Evolutionary conservation across 2,113 vertebrate species (phyloP), one percentile per base, ranked within the genome.

Genomic region (Carassius carassius): DNA sequence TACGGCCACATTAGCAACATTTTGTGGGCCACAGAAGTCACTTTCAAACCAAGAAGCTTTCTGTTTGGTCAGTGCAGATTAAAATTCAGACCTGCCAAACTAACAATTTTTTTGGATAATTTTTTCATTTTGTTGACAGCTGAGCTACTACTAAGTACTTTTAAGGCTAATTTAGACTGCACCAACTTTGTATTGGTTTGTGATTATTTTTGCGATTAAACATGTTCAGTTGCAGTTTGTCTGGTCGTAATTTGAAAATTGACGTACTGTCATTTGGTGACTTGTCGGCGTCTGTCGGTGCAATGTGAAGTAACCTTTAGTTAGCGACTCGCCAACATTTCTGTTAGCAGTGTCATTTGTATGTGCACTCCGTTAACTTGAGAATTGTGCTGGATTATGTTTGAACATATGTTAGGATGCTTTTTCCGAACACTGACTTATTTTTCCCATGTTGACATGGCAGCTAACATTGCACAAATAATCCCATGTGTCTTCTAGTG

Each of bases 391-490:
- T 16, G 25, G 35, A 49, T 75, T 74, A 73, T 73, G 54, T 76
- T 76, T 76, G 44, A 47, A 76, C 74, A 54, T 63, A 65, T 73
- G 51, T 85, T 14, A 77, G 63, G 37, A 12, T 60, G 77, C 82
- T 32, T 83, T 58, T 58, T 41, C 16, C 37, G 81, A 29, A 49
- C 73, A 75, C 73, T 0, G 11, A 23, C 19, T 49, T 25, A 67
- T 65, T 63, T 65, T 56, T 35, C 65, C 49, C 49, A 37, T 32
- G 44, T 82, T 32, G 29, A 72, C 80, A 82, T 56, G 80, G 72
- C 80, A 37, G 80, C 80, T 82, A 72, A 58, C 32, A 23, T 58
- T 82, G 32, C 67, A 58, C 81, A 82, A 16, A 82, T 56, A 82
- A 81, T 82, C 80, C 65, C 65, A 35, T 72, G 81, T 56, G 65